Base-by-base conservation (phyloP, 2,888 invertebrate genomes). In the Steinernema carpocapsae region DNA sequence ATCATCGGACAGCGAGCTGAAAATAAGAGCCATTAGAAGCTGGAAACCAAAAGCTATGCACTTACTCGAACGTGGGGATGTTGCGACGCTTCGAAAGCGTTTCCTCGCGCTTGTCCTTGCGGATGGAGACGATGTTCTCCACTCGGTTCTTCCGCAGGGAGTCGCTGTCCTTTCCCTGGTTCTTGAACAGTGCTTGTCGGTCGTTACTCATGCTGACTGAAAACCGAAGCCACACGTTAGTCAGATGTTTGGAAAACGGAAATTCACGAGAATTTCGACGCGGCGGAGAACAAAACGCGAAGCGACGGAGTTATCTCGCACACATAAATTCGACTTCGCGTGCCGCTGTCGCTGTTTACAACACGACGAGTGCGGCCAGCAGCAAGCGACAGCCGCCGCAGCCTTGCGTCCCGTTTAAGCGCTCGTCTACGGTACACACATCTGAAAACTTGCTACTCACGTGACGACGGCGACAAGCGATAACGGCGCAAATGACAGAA, bases 151-250 rank as follows among this genome's bases (percentile, higher is more conserved):
- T 83, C 90, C 97, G 92, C 95, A 97, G 95, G 91, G 97, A 89
- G 87, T 97, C 97, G 90, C 94, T 94, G 91, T 97, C 97, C 91
- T 97, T 97, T 88, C 97, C 97, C 91, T 94, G 94, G 92, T 97
- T 97, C 92, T 97, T 97, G 91, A 95, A 95, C 78, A 87, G 86
- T 42, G 79, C 72, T 56, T 82, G 80, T 70, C 81, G 79, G 22
- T 81, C 82, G 42, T 52, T 42, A 22, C 24, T 46, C 72, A 72
- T 72, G 19, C 19, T 72, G 46, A 46, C 46, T 46, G 71, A 22
- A 43, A 42, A n/a, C n/a, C 37, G 10, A 10, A 37, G 37, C 3
- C 37, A 37, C 37, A 37, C 37, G 37, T 37, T 10, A 37, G 37
- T 37, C 37, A 37, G 3, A 19, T 56, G 56, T 19, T 14, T 56